Evolutionary conservation across 2,797 vertebrate species (phyloP), one percentile per base, ranked within the genome.

Genomic region (Octomys mimax): DNA sequence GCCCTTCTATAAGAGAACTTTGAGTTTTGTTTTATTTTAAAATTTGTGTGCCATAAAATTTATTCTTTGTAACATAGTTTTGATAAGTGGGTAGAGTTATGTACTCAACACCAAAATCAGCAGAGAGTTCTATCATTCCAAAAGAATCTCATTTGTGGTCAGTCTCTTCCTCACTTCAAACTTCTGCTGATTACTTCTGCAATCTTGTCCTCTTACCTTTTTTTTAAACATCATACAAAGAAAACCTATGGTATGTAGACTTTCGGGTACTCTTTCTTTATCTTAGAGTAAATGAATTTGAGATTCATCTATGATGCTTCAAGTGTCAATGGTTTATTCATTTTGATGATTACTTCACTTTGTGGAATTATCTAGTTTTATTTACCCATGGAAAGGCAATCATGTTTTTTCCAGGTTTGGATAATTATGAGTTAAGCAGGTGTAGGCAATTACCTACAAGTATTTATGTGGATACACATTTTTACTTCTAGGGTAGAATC

Each of bases 11-110:
- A 61, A 87, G 21, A 49, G 52, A 59, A 0, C 0, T 91, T 73
- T 80, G 39, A 78, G 80, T 95, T 80, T 81, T 82, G 52, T 77
- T 71, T 83, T 28, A 82, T 57, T 88, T 96, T 91, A 49, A 73
- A 71, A 64, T 85, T 68, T 73, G 2, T 3, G 12, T 68, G 2
- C 6, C 18, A 61, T 64, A 73, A 80, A 91, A 71, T 75, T 64
- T 4, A 61, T 19, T 52, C 42, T 88, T 80, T n/a, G 49, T 62
- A 21, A 22, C 52, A 2, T 33, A 59, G 14, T 86, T 84, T 73
- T 66, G 36, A 86, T 33, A 77, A 93, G 70, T 71, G 13, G 19
- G 2, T 28, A 70, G 73, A 42, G 42, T 80, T 89, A 5, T 70
- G 6, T 66, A 26, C 59, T 39, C 31, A n/a, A 8, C 3, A 84